phyloP scores from a whole-genome alignment of 2,888 invertebrate genomes.

The Erannis defoliaria region DNA sequence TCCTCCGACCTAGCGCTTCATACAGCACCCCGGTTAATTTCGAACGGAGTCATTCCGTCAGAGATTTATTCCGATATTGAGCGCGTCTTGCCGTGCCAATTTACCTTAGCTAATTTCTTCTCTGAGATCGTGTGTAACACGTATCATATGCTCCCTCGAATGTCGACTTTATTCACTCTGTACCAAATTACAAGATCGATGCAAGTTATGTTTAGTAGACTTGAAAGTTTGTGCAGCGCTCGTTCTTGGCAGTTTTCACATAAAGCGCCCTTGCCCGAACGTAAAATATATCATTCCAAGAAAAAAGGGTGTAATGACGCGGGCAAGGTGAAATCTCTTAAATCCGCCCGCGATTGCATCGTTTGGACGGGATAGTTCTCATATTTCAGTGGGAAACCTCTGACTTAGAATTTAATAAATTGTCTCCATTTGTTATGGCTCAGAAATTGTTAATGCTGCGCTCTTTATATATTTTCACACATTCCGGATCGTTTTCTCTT shows the following conservation, averaged over 20 bases:
- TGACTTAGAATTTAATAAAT: constrained; percentile 76
- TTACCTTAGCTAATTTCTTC: constrained; percentile 36
- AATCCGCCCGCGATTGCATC: constrained; percentile 83
- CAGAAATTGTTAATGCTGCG: constrained; percentile 41
- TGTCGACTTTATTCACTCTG: constrained; percentile 20
- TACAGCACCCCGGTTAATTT: constrained; percentile 77
- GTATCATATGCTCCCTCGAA: constrained; percentile 15
- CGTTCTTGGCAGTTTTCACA: constrained; percentile 9
- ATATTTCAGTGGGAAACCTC: constrained; percentile 77
- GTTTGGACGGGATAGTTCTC: constrained; percentile 78
- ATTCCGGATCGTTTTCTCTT: constrained; percentile 3
- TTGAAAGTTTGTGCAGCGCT: constrained; percentile 1
- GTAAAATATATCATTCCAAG: constrained; percentile 29
- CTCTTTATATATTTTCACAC: constrained; percentile 45
- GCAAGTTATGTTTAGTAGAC: neutral
- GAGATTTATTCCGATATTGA: constrained; percentile 82
- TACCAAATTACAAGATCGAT: constrained; percentile 19
- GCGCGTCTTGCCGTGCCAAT: constrained; percentile 52
- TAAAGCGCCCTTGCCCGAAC: constrained; percentile 18
- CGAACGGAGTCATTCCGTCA: constrained; percentile 74
- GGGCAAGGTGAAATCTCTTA: constrained; percentile 67
- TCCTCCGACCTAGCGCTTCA: constrained; percentile 76
- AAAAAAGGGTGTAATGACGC: constrained; percentile 57
- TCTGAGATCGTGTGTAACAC: constrained; percentile 26
- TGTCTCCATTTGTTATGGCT: constrained; percentile 66